phyloP scores from a whole-genome alignment of 2,888 invertebrate species.

The Galeruca laticollis region DNA sequence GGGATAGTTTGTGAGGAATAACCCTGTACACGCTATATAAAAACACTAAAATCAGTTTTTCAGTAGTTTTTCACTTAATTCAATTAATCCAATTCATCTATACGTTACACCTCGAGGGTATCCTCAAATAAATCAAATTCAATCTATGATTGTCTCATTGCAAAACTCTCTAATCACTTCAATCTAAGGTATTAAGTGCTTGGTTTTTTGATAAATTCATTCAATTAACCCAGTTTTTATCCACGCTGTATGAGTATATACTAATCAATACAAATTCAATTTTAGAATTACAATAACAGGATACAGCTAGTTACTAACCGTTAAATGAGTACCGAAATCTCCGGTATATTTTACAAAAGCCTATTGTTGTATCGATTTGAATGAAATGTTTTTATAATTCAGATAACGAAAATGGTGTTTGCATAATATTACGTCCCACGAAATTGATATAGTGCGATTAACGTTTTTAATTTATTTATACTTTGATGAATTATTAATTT shows the following conservation, averaged over 20 bases:
- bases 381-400: neutral
- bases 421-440: neutral
- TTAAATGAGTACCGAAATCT: neutral
- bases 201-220: no score
- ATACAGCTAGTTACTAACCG: neutral
- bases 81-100: no score
- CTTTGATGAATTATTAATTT: neutral
- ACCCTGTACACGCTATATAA: no score
- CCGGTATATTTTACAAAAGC: neutral
- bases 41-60: no score
- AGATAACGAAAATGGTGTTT: neutral
- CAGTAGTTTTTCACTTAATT: no score
- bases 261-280: neutral
- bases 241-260: neutral
- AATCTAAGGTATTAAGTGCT: no score
- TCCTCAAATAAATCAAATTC: no score
- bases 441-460: neutral
- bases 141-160: no score
- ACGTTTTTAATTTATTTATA: neutral
- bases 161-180: no score
- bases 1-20: no score
- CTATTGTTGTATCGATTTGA: neutral
- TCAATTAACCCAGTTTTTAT: no score
- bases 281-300: neutral
- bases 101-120: no score